These are phyloP conservation scores for Megaleporinus macrocephalus DNA, from an alignment of 2,113 vertebrate genomes.

Conservation along the genomic window DNA sequence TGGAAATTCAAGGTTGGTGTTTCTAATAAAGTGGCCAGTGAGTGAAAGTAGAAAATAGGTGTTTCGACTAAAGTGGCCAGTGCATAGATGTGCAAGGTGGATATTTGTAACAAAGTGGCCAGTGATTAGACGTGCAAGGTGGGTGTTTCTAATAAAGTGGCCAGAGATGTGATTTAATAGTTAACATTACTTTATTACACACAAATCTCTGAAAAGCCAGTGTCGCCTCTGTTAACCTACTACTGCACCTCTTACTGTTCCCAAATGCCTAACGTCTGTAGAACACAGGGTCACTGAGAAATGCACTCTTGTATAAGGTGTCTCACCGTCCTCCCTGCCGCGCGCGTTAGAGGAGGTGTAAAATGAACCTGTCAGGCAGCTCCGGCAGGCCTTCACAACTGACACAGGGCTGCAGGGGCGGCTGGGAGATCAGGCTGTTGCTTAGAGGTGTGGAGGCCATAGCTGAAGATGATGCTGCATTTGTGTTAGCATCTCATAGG, in stretches of 20 bases:
- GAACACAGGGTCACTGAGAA: not conserved
- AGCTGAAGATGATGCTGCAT: not conserved
- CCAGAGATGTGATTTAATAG: too few species aligned
- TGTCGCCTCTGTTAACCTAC: too few species aligned
- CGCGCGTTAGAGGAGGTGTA: not conserved
- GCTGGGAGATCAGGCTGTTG: not conserved
- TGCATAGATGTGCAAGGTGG: not conserved
- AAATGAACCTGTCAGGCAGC: not conserved
- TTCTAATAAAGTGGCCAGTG: too few species aligned
- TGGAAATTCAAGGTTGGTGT: too few species aligned
- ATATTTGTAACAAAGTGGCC: not conserved
- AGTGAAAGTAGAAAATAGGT: not conserved
- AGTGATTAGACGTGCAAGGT: not conserved
- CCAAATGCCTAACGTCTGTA: too few species aligned
- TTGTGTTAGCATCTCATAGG: not conserved
- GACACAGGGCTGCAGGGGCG: not conserved
- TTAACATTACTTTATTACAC: not conserved
- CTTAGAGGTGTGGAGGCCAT: not conserved
- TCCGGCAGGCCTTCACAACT: not conserved
- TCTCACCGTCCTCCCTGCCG: not conserved
- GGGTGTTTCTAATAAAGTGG: not conserved
- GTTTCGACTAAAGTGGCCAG: not conserved
- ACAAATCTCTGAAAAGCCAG: not conserved
- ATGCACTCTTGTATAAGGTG: not conserved
- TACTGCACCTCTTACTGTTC: too few species aligned